These are phyloP conservation scores for Microplitis demolitor DNA, from an alignment of 1,140 invertebrate genomes.

Conservation along the genomic window DNA sequence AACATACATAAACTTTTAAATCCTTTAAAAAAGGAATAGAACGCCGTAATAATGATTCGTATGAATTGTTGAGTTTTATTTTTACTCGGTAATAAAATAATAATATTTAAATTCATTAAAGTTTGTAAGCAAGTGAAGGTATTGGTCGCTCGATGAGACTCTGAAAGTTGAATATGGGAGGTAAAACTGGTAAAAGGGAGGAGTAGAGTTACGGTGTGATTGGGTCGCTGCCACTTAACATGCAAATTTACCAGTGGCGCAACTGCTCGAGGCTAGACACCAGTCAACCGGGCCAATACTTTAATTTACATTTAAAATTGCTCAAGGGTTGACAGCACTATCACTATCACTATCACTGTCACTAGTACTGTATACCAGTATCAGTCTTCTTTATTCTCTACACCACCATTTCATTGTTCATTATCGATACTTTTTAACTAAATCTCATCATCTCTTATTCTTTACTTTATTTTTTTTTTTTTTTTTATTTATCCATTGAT, in stretches of 20 bases:
- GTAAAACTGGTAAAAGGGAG: not conserved
- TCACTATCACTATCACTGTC: slow-evolving; percentile 24
- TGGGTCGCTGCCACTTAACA: slow-evolving; percentile 60
- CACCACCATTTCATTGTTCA: not conserved
- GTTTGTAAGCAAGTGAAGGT: no score
- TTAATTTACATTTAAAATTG: slow-evolving; percentile 63
- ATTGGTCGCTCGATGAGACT: no score
- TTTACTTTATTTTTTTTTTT: not conserved
- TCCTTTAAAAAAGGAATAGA: no score
- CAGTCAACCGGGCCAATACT: slow-evolving; percentile 53
- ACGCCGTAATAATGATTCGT: no score
- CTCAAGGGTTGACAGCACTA: slow-evolving; percentile 52
- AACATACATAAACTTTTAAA: no score
- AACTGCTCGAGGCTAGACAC: slow-evolving; percentile 36
- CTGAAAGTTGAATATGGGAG: no score
- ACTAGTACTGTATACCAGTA: not conserved
- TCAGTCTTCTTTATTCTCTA: not conserved
- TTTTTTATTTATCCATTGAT: no score
- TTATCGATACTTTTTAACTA: not conserved
- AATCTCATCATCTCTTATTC: not conserved
- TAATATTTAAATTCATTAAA: no score
- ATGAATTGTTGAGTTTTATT: no score
- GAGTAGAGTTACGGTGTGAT: slow-evolving; percentile 46
- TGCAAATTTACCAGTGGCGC: slow-evolving; percentile 53
- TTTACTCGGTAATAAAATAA: no score